Percentiles rank a stretch among this genome's conserved stretches.
Conservation (phyloP, 2,888 invertebrate genomes). For the Caenorhabditis japonica region DNA sequence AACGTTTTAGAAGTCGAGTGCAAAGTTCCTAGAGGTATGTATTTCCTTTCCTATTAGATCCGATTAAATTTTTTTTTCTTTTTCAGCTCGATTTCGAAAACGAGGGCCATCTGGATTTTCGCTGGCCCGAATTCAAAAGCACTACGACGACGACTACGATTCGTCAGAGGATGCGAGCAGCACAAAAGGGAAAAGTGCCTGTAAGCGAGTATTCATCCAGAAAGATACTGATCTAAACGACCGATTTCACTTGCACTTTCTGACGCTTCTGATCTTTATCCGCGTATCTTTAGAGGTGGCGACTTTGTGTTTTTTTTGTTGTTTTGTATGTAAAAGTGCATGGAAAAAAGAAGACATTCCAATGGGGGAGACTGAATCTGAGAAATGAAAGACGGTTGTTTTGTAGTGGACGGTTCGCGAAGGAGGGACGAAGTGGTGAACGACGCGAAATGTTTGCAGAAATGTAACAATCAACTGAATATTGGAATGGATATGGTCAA, state of each 20-base stretch:
- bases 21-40: constrained; percentile 35
- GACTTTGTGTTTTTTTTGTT: constrained; percentile 51
- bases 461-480: constrained; percentile 72
- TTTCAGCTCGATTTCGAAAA: constrained; percentile 47
- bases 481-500: constrained; percentile 77
- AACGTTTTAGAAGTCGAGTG: constrained; percentile 12
- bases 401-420: constrained; percentile 55
- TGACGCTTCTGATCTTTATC: constrained; percentile 9
- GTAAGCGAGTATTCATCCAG: constrained; percentile 17
- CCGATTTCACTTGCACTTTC: constrained; percentile 49
- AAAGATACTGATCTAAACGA: constrained; percentile 6
- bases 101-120: constrained; percentile 62
- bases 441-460: constrained; percentile 72
- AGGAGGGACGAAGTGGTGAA: constrained; percentile 66
- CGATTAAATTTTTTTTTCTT: neutral
- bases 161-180: constrained; percentile 30
- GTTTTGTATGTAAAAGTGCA: constrained; percentile 20
- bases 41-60: no score
- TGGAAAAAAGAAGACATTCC: constrained; percentile 17
- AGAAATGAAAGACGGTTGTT: constrained; percentile 4
- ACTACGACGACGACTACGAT: constrained; percentile 61
- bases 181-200: constrained; percentile 14
- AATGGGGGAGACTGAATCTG: neutral
- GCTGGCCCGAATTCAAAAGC: constrained; percentile 59
- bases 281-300: constrained; percentile 1